Evolutionary conservation across 2,888 invertebrate species (phyloP).

Genomic region (Apoda limacodes): DNA sequence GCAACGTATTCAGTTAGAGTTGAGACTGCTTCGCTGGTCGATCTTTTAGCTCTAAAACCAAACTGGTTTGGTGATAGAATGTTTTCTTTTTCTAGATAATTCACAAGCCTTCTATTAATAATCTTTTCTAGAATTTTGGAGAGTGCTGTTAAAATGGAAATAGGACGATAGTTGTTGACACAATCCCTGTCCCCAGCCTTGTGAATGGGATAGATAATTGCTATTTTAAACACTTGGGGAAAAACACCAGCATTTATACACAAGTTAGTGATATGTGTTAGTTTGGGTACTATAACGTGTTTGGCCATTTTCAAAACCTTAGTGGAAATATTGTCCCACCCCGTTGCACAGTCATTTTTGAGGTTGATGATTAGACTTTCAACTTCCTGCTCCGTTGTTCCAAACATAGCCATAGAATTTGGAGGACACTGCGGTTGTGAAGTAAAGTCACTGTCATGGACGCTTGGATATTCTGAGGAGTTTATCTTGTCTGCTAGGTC

Average conservation of each 20-base stretch:
- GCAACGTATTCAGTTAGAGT: too few relatives aligned
- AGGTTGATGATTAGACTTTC: conserved; percentile 2
- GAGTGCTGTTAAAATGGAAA: conserved; percentile 12
- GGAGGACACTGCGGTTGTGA: too few relatives aligned
- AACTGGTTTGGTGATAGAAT: conserved; percentile 7
- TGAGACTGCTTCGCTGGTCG: conserved; percentile 13
- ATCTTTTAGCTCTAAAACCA: conserved; percentile 10
- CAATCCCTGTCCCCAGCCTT: conserved; percentile 10
- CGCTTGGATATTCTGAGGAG: too few relatives aligned
- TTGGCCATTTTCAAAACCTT: conserved; percentile 5
- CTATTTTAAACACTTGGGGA: conserved; percentile 6
- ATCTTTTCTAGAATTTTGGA: conserved; percentile 16
- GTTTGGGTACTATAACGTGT: conserved; percentile 2
- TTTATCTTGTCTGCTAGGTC: conserved; percentile 2
- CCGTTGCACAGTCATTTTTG: conserved; percentile 4
- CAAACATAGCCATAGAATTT: too few relatives aligned
- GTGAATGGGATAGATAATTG: conserved; percentile 8
- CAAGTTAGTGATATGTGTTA: conserved; percentile 6
- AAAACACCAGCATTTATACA: conserved; percentile 11
- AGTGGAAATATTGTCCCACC: conserved; percentile 7
- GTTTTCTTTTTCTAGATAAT: conserved; percentile 7
- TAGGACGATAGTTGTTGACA: conserved; percentile 15
- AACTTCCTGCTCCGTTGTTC: conserved; percentile 2
- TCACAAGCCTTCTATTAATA: conserved; percentile 10
- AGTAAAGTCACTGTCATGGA: too few relatives aligned